These are phyloP conservation scores for Listronotus bonariensis DNA, from an alignment of 1,140 invertebrate species.

Conservation along the genomic window DNA sequence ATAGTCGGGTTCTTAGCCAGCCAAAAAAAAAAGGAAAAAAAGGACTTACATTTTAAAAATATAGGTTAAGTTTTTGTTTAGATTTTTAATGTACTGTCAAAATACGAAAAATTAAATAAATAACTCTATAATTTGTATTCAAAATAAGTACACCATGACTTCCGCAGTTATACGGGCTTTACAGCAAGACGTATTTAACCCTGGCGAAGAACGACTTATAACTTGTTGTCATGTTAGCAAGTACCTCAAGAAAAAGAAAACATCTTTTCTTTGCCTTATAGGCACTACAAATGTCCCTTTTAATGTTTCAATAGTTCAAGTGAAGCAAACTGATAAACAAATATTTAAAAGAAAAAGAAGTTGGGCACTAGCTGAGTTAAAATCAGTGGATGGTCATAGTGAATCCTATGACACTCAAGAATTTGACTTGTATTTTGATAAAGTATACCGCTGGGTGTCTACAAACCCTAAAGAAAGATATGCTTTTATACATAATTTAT, in stretches of 20 bases:
- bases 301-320: slow-evolving; percentile 73
- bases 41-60: no score
- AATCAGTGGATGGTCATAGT: slow-evolving; percentile 77
- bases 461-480: slow-evolving; percentile 77
- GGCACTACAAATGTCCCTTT: slow-evolving; percentile 73
- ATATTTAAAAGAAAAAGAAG: slow-evolving; percentile 80
- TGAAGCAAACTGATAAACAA: slow-evolving; percentile 86
- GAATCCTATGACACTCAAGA: slow-evolving; percentile 70
- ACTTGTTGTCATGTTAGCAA: slow-evolving; percentile 80
- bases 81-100: no score
- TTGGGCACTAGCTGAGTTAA: slow-evolving; percentile 80
- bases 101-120: no score
- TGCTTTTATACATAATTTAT: slow-evolving; percentile 66
- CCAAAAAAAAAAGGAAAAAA: no score
- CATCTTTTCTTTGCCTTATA: slow-evolving; percentile 78
- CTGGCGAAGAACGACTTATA: slow-evolving; percentile 78
- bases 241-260: slow-evolving; percentile 76
- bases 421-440: slow-evolving; percentile 87
- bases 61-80: no score
- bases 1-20: no score
- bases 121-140: no score
- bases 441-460: slow-evolving; percentile 85
- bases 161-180: slow-evolving; percentile 58
- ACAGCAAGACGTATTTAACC: slow-evolving; percentile 82
- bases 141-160: slow-evolving; percentile 58